Evolutionary conservation across 2,888 invertebrate species (phyloP), one percentile per base, ranked within the genome.

Genomic region (Pogonocherus hispidulus): DNA sequence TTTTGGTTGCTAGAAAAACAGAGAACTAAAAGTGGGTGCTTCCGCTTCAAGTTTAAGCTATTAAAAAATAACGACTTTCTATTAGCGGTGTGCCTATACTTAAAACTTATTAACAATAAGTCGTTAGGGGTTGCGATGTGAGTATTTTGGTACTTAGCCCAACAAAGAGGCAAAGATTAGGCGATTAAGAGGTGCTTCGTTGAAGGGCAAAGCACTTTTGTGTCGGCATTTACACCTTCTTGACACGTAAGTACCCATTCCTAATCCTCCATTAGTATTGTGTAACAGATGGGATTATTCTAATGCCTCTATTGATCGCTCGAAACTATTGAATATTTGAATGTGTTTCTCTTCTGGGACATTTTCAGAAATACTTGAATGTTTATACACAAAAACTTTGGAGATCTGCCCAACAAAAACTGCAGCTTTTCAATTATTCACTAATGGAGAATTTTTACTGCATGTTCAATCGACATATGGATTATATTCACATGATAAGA

Each of bases 201-300:
- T 32, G 11, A 47, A 47, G 27, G 18, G 20, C 59, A 35, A 59
- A 37, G 46, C 11, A 51, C 77, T 77, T 80, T 80, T 79, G 79
- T 80, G 81, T 81, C 81, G 63, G 67, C 56, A 67, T 67, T 67
- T 63, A 63, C 67, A 63, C 67, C 51, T 64, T 41, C 47, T 32
- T 27, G n/a, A 32, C 19, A 35, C 59, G 11, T 32, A 60, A 49
- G 67, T 18, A 66, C 60, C 60, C 35, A 67, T 69, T 69, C 59
- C 63, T 59, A 57, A 14, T 14, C 49, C 54, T 47, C 67, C 73
- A 71, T 71, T 73, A 73, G 71, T 56, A 73, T 73, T 73, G 71
- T 73, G 64, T 71, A 67, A 69, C 67, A 73, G 67, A 73, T 71
- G 73, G 66, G 71, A 73, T 73, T 73, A 73, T 69, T 63, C 62